phyloP scores from a whole-genome alignment of 2,888 invertebrate genomes.

The Oithona nana region DNA sequence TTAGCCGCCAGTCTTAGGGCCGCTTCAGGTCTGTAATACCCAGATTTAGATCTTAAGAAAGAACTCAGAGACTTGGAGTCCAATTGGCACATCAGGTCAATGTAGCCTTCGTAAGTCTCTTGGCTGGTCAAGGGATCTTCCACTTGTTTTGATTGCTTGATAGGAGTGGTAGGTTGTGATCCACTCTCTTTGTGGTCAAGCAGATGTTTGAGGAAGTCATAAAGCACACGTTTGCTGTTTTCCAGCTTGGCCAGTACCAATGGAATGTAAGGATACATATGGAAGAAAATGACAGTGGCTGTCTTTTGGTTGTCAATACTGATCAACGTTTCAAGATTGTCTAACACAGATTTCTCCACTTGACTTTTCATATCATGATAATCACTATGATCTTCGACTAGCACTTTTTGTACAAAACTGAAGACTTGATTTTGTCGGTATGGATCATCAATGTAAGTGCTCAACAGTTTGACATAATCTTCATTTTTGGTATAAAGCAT shows the following conservation, averaged over 20 bases:
- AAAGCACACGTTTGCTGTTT: neutral
- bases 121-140: conserved; percentile 29
- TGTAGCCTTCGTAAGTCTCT: conserved; percentile 35
- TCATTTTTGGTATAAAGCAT: conserved; percentile 42
- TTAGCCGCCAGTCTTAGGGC: conserved; percentile 24
- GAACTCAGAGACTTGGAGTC: conserved; percentile 35
- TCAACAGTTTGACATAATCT: conserved; percentile 42
- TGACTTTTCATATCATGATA: conserved; percentile 25
- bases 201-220: neutral
- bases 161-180: neutral
- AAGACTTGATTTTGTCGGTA: conserved; percentile 42
- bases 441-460: conserved; percentile 45
- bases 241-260: neutral
- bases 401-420: conserved; percentile 30
- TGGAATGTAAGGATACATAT: conserved; percentile 5
- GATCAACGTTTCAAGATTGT: conserved; percentile 1
- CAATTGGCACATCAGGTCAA: conserved; percentile 42
- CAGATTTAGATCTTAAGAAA: conserved; percentile 29
- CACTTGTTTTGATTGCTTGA: conserved; percentile 20
- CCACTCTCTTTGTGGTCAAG: neutral
- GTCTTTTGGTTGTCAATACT: conserved; percentile 9
- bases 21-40: neutral
- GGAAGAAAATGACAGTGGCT: neutral
- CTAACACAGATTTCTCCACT: conserved; percentile 14
- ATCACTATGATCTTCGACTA: conserved; percentile 25